Evolutionary conservation across 2,888 invertebrate species (phyloP).

Genomic region (Zeuzera pyrina): DNA sequence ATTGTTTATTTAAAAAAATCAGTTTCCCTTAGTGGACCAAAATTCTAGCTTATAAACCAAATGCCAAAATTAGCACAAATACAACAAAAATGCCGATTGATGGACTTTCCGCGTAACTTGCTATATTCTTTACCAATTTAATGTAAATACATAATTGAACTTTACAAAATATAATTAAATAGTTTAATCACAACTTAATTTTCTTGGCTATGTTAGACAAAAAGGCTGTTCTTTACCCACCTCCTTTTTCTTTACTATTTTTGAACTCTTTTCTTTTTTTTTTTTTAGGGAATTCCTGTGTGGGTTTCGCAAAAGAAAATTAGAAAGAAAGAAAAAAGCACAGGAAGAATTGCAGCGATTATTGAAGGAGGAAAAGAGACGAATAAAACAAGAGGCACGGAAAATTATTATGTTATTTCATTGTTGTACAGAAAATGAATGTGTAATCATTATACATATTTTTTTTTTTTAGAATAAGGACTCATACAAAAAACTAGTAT

Average conservation of each 20-base stretch:
- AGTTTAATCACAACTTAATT: too few species aligned
- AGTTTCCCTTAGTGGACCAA: too few species aligned
- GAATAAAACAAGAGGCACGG: slow-evolving; percentile 82
- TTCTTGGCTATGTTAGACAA: too few species aligned
- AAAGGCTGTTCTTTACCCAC: slow-evolving; percentile 1
- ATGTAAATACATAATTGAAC: too few species aligned
- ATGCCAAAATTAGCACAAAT: too few species aligned
- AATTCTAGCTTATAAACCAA: too few species aligned
- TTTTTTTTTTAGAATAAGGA: slow-evolving; percentile 71
- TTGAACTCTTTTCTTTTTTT: slow-evolving; percentile 7
- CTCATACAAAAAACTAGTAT: slow-evolving; percentile 80
- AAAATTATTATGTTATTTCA: neutral
- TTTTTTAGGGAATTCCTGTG: slow-evolving; percentile 81
- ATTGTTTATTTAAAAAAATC: too few species aligned
- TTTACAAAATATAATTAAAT: too few species aligned
- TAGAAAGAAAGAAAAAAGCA: slow-evolving; percentile 82
- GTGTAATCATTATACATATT: neutral
- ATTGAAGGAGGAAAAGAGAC: slow-evolving; percentile 82
- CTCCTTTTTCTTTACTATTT: slow-evolving; percentile 2
- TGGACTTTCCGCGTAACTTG: too few species aligned
- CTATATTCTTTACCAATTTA: too few species aligned
- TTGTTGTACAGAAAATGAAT: neutral
- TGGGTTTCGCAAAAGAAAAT: slow-evolving; percentile 86
- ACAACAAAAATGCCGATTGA: too few species aligned
- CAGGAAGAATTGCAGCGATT: slow-evolving; percentile 79